Conservation (phyloP, 2,113 vertebrate species). For the Hassar affinis region DNA sequence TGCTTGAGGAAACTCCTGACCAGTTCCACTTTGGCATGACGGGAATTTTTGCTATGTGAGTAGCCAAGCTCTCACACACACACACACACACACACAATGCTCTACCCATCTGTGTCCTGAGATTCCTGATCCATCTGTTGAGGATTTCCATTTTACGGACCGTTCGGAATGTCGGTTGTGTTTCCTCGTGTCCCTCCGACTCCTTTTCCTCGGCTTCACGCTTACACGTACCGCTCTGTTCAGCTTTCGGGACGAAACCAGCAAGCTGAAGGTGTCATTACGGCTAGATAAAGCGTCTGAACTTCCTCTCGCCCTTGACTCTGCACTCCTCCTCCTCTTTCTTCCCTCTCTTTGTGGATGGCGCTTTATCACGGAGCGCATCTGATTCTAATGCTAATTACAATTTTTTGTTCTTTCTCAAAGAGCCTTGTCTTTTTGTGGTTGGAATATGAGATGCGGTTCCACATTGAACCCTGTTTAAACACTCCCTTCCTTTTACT, state of each 20-base stretch:
- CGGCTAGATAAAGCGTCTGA: not conserved
- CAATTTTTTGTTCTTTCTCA: not conserved
- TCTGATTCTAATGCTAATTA: constrained; percentile 17
- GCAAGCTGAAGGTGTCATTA: not conserved
- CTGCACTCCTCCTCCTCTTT: not conserved
- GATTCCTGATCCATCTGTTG: no score
- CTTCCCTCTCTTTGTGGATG: not conserved
- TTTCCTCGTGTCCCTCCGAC: not conserved
- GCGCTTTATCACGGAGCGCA: not conserved
- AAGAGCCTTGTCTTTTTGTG: not conserved
- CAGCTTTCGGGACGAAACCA: not conserved
- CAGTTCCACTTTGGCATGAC: no score
- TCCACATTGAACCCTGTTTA: not conserved
- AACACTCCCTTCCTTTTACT: no score
- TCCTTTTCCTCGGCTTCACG: not conserved
- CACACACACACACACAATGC: no score
- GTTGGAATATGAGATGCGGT: not conserved
- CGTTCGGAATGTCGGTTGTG: not conserved
- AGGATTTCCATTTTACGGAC: not conserved
- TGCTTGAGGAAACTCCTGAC: no score
- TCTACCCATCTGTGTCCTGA: no score
- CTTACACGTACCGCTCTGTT: not conserved
- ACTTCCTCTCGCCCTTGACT: not conserved
- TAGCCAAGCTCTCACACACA: no score
- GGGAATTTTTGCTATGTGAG: no score